phyloP scores from a whole-genome alignment of 2,797 vertebrate species.

The Sebastolobus alascanus region DNA sequence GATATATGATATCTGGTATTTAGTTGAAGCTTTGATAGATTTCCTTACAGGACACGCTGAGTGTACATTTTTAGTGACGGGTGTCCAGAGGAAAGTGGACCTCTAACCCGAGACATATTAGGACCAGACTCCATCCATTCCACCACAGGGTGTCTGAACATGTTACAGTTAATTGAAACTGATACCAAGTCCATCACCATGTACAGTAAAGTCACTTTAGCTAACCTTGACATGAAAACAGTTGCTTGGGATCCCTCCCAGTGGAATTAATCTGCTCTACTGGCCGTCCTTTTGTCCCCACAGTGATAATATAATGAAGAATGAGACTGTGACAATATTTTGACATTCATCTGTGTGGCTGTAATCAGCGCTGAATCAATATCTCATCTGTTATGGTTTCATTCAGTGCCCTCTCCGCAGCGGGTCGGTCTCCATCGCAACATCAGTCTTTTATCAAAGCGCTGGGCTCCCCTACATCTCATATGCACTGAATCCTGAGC shows the following conservation, averaged over 20 bases:
- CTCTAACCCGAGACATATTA: slow-evolving; percentile 36
- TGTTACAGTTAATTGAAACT: slow-evolving; percentile 67
- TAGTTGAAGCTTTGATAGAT: slow-evolving; percentile 6
- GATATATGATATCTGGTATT: slow-evolving; percentile 8
- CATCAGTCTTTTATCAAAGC: slow-evolving; percentile 52
- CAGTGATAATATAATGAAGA: slow-evolving; percentile 67
- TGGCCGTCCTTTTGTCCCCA: slow-evolving; percentile 62
- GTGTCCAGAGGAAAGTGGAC: slow-evolving; percentile 15
- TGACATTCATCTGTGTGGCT: slow-evolving; percentile 68
- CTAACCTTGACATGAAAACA: slow-evolving; percentile 71
- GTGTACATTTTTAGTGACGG: slow-evolving; percentile 12
- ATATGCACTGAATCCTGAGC: slow-evolving; percentile 27
- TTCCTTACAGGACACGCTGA: neutral
- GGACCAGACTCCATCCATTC: slow-evolving; percentile 1
- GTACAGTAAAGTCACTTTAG: slow-evolving; percentile 62
- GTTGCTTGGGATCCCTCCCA: slow-evolving; percentile 42
- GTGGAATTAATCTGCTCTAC: slow-evolving; percentile 45
- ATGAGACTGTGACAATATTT: slow-evolving; percentile 68
- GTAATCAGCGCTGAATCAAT: slow-evolving; percentile 74
- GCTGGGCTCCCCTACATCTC: slow-evolving; percentile 23
- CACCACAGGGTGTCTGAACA: slow-evolving; percentile 9
- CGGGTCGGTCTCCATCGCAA: slow-evolving; percentile 32
- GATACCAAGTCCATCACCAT: slow-evolving; percentile 57
- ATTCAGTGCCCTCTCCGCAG: slow-evolving; percentile 37
- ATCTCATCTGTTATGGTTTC: slow-evolving; percentile 73